Conservation (phyloP, 1,140 invertebrate species). For the Temnothorax nylanderi region DNA sequence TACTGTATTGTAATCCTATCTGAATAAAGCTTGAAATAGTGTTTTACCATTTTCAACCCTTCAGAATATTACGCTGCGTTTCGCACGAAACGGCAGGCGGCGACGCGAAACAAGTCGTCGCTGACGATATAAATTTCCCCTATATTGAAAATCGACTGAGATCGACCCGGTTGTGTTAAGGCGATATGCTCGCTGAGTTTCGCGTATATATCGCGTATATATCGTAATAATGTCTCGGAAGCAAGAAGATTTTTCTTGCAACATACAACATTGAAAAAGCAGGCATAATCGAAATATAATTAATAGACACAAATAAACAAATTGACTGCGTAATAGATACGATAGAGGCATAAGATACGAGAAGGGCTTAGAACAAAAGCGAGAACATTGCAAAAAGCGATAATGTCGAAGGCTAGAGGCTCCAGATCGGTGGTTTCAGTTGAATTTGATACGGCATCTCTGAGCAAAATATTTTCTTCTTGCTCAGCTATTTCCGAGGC, state of each 20-base stretch:
- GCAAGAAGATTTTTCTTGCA: not conserved
- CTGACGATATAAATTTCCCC: conserved; percentile 10
- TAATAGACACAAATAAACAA: not conserved
- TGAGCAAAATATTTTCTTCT: not conserved
- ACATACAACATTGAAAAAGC: not conserved
- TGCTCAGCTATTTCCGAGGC: not conserved
- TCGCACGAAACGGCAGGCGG: not conserved
- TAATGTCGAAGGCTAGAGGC: too few relatives aligned
- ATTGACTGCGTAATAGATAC: not conserved
- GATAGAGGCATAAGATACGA: not conserved
- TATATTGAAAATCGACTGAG: not conserved
- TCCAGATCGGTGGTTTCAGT: too few relatives aligned
- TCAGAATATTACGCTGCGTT: not conserved
- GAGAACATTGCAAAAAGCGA: too few relatives aligned
- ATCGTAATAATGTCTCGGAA: not conserved
- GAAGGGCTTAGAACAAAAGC: not conserved
- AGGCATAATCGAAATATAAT: not conserved
- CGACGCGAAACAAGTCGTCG: not conserved
- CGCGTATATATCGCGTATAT: not conserved
- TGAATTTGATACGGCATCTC: not conserved
- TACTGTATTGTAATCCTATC: too few relatives aligned
- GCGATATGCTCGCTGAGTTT: not conserved
- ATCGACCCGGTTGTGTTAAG: not conserved
- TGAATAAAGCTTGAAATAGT: not conserved
- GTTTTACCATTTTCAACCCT: not conserved